phyloP scores from a whole-genome alignment of 2,113 vertebrate species.

The Murina feae region DNA sequence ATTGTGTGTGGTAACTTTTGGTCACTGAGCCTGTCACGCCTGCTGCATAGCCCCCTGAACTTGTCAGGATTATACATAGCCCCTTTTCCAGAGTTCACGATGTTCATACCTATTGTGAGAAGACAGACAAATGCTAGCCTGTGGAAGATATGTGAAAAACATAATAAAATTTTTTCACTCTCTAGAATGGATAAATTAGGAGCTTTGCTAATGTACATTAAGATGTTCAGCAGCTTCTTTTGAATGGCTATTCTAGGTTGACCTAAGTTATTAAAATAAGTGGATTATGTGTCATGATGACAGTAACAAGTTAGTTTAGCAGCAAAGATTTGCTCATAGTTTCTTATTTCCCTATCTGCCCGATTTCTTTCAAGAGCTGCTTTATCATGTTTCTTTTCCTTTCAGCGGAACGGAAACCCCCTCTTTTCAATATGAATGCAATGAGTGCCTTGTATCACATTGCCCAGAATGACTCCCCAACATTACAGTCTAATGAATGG shows the following conservation, averaged over 20 bases:
- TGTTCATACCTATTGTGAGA: neutral
- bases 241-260: constrained; percentile 50
- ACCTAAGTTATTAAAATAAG: constrained; percentile 69
- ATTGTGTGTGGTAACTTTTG: neutral
- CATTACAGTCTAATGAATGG: constrained; percentile 96
- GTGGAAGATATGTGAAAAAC: neutral
- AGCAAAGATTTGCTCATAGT: constrained; percentile 36
- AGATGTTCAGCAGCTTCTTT: constrained; percentile 53
- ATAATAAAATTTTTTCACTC: neutral
- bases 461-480: constrained; percentile 98
- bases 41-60: neutral
- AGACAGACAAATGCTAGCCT: constrained; percentile 7
- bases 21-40: neutral
- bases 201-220: neutral
- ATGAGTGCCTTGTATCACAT: constrained; percentile 99
- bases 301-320: constrained; percentile 60
- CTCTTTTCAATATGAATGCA: constrained; percentile 99
- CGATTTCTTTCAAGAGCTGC: constrained; percentile 59
- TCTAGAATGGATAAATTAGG: neutral
- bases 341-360: constrained; percentile 29
- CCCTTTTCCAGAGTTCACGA: neutral
- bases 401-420: constrained; percentile 97
- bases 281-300: constrained; percentile 42
- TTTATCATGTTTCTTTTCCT: constrained; percentile 58
- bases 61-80: neutral